Conservation (phyloP, 2,797 vertebrate species). For the Siniperca obscura region DNA sequence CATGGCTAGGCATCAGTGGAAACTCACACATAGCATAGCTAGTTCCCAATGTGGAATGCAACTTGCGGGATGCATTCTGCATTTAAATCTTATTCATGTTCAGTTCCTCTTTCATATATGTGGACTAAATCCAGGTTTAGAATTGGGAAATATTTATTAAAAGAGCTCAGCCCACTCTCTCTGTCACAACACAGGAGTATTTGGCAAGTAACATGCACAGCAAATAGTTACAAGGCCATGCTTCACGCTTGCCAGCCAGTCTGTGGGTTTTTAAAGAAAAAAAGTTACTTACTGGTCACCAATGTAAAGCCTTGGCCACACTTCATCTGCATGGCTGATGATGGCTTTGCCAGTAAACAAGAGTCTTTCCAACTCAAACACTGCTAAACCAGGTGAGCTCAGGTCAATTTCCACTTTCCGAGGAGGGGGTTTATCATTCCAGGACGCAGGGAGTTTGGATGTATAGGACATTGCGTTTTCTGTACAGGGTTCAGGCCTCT, state of each 20-base stretch:
- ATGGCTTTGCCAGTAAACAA: constrained; percentile 90
- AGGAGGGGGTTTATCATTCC: constrained; percentile 65
- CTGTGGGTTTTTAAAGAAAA: background rate
- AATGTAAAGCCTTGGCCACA: constrained; percentile 93
- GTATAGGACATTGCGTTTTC: constrained; percentile 75
- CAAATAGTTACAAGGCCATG: background rate
- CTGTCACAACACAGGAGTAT: background rate
- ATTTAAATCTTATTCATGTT: constrained; percentile 60
- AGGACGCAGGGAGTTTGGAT: constrained; percentile 73
- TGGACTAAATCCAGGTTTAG: constrained; percentile 11
- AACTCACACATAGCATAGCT: constrained; percentile 39
- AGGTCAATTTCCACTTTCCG: constrained; percentile 79
- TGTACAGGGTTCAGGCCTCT: background rate
- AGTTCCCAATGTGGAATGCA: constrained; percentile 46
- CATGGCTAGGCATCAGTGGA: constrained; percentile 18
- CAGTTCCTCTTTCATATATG: constrained; percentile 18
- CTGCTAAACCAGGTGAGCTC: constrained; percentile 87
- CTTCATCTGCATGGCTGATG: constrained; percentile 91
- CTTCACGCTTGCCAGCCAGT: background rate
- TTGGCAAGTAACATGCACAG: background rate
- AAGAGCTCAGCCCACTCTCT: background rate
- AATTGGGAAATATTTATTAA: constrained; percentile 6
- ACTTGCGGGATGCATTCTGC: constrained; percentile 3
- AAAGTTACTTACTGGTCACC: constrained; percentile 90
- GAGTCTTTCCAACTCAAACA: constrained; percentile 90